Evolutionary conservation across 2,797 vertebrate species (phyloP), one percentile per base, ranked within the genome.

Genomic region (Xenentodon cancila): DNA sequence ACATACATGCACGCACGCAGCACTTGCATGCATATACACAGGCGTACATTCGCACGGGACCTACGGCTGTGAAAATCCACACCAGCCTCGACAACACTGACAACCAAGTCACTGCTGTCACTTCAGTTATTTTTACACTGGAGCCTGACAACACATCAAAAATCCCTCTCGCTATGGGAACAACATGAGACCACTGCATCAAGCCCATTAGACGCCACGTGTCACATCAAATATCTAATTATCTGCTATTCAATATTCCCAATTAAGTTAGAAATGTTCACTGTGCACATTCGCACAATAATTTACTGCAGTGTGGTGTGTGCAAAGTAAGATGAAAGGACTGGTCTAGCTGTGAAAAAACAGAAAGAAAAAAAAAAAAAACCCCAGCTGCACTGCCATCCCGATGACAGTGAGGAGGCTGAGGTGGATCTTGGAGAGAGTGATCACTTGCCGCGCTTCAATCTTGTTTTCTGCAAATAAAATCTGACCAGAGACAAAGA

Each of bases 81-180:
- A 90, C 86, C 87, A 91, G 86, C 88, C 88, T 83, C 88, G 87
- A 89, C 91, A 90, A 91, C 89, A 91, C 83, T 90, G 89, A 91
- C 91, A 92, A 91, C 90, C 89, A 90, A 92, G 90, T 91, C 90
- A 89, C 85, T 91, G 87, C 89, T 92, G 91, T 92, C 91, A 92
- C 87, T 92, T 92, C 89, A 88, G 90, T 91, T 92, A 92, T 92
- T 92, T 92, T 91, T 92, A 92, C 91, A 90, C 86, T 77, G 77
- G 83, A 87, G 83, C 86, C 85, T 91, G 90, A 91, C 90, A 91
- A 91, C 88, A 87, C 89, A 92, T 92, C 87, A 90, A 84, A 90
- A 91, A 90, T 90, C 83, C 82, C 81, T 85, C 89, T 90, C 84
- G 85, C 89, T 87, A 86, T 84, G 87, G 89, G 85, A 91, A 91